Evolutionary conservation across 2,888 invertebrate genomes (phyloP).

Genomic region (Xestoiulus laeticollis): DNA sequence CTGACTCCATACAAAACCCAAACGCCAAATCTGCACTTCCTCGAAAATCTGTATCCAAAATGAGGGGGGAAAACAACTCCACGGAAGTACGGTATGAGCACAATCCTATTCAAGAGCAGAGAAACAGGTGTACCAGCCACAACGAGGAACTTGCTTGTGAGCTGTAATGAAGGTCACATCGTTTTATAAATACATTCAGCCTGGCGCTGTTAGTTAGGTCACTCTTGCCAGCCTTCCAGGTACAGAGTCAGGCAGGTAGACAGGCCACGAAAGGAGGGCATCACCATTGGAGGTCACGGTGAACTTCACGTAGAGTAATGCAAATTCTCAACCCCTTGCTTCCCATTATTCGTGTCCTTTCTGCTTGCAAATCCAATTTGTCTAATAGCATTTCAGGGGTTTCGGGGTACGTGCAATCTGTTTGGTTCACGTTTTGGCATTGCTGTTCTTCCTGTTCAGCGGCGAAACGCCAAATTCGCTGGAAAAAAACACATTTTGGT

Average conservation of each 20-base stretch:
- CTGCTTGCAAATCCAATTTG: background rate
- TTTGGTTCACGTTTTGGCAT: background rate
- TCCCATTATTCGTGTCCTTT: background rate
- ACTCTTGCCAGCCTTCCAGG: conserved; percentile 22
- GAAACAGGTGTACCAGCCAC: conserved; percentile 4
- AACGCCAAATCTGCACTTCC: background rate
- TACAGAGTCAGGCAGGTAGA: conserved; percentile 4
- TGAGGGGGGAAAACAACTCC: background rate
- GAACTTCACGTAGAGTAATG: background rate
- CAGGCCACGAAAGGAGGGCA: conserved; percentile 12
- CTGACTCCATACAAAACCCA: background rate
- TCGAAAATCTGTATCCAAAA: background rate
- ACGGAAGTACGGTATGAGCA: background rate
- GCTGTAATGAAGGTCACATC: conserved; percentile 31
- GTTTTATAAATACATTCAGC: background rate
- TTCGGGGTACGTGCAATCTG: background rate
- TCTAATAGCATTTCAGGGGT: background rate
- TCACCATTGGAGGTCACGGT: conserved; percentile 30
- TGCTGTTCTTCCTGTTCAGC: too few species aligned
- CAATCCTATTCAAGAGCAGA: background rate
- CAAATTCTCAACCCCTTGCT: background rate
- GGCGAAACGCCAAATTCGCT: too few species aligned
- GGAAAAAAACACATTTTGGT: too few species aligned
- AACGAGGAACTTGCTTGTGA: conserved; percentile 5
- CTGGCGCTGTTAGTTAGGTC: background rate